Conservation (phyloP, 2,797 vertebrate species). For the Tympanoctomys barrerae region DNA sequence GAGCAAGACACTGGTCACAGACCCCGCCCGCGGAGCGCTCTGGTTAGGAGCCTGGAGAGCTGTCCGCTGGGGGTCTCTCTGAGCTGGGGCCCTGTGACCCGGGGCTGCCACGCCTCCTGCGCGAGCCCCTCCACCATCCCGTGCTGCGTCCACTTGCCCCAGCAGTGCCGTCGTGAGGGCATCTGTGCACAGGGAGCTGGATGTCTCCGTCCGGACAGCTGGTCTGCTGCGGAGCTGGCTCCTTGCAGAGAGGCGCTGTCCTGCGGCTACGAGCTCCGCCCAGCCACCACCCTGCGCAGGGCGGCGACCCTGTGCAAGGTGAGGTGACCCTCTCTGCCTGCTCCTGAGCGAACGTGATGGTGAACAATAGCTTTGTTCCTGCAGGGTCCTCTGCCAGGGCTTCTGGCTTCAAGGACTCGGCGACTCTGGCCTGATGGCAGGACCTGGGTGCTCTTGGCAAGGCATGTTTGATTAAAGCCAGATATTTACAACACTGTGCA, state of each 20-base stretch:
- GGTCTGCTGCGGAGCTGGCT: rapidly evolving
- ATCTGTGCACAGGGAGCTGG: neutral
- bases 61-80: neutral
- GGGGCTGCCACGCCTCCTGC: neutral
- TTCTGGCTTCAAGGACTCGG: neutral
- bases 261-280: rapidly evolving
- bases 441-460: neutral
- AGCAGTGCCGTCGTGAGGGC: neutral
- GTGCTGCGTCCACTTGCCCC: neutral
- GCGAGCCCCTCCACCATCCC: neutral
- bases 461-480: neutral
- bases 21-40: no score
- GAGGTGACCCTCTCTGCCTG: neutral
- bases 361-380: rapidly evolving
- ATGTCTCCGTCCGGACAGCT: neutral
- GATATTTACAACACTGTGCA: neutral
- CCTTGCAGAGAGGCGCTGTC: neutral
- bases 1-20: neutral
- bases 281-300: neutral
- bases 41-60: neutral
- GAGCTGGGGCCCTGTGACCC: neutral
- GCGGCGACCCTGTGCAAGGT: neutral
- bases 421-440: neutral
- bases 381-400: neutral
- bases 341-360: rapidly evolving